Conservation (phyloP, 2,113 vertebrate species). For the Callipepla squamata region DNA sequence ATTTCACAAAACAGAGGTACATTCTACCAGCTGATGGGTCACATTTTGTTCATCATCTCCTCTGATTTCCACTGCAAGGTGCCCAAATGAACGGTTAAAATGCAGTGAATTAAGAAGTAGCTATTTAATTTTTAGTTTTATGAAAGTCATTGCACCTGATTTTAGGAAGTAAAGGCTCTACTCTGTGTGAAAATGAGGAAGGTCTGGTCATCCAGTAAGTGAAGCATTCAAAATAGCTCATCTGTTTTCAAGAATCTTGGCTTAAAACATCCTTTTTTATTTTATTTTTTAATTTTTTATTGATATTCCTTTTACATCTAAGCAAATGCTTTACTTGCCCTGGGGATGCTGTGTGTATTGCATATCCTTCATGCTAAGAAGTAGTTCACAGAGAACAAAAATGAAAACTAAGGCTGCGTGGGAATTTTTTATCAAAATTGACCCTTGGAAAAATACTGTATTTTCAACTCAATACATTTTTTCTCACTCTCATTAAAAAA, state of each 20-base stretch:
- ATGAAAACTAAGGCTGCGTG: background rate
- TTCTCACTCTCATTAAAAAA: background rate
- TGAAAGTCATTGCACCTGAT: background rate
- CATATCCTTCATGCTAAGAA: conserved; percentile 4
- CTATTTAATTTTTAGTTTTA: background rate
- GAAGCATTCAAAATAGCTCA: conserved; percentile 3
- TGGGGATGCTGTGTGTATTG: background rate
- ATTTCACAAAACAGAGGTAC: background rate
- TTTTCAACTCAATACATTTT: background rate
- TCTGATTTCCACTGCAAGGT: background rate
- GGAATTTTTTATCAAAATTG: conserved; percentile 1
- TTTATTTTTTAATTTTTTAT: background rate
- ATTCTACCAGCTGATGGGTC: background rate
- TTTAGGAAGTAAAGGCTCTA: conserved; percentile 2
- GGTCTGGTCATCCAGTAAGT: background rate
- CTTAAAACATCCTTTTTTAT: conserved; percentile 14
- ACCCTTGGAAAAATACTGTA: background rate
- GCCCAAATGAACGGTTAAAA: background rate
- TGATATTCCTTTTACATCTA: conserved; percentile 15
- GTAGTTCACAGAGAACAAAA: conserved; percentile 41
- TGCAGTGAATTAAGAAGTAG: background rate
- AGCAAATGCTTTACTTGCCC: conserved; percentile 41
- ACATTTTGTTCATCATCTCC: background rate
- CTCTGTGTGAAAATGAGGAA: background rate
- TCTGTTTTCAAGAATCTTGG: conserved; percentile 9